Evolutionary conservation across 2,797 vertebrate species (phyloP).

Genomic region (Orestias chungarensis): DNA sequence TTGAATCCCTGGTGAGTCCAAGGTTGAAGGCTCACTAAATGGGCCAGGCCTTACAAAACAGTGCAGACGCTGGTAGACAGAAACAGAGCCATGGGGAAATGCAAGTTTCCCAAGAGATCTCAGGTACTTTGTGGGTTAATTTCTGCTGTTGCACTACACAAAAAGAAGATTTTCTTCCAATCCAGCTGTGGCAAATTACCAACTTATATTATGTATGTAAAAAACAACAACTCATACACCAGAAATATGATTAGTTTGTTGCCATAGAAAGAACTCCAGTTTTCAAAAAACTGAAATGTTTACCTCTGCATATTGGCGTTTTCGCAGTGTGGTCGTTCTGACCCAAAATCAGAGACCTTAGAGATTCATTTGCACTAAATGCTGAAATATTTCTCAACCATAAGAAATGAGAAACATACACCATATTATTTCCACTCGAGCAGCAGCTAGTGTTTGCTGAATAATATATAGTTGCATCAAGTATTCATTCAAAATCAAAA

Average conservation of each 20-base stretch:
- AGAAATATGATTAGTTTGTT: slow-evolving; percentile 74
- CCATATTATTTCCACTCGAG: slow-evolving; percentile 73
- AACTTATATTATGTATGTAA: slow-evolving; percentile 66
- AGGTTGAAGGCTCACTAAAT: slow-evolving; percentile 74
- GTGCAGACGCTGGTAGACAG: slow-evolving; percentile 62
- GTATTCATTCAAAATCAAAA: slow-evolving; percentile 75
- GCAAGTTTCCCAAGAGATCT: slow-evolving; percentile 65
- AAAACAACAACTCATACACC: slow-evolving; percentile 71
- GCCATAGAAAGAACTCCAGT: slow-evolving; percentile 66
- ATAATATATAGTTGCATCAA: slow-evolving; percentile 75
- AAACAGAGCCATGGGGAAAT: slow-evolving; percentile 59
- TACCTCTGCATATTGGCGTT: slow-evolving; percentile 62
- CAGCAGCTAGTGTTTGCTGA: slow-evolving; percentile 73
- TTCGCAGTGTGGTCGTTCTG: slow-evolving; percentile 45
- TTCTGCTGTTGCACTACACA: slow-evolving; percentile 56
- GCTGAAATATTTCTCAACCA: slow-evolving; percentile 71
- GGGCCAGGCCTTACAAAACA: slow-evolving; percentile 61
- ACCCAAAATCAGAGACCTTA: slow-evolving; percentile 54
- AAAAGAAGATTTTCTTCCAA: slow-evolving; percentile 52
- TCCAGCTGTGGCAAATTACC: slow-evolving; percentile 70
- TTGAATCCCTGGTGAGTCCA: slow-evolving; percentile 62
- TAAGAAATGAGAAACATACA: slow-evolving; percentile 72
- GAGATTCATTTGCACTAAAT: slow-evolving; percentile 60
- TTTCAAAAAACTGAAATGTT: slow-evolving; percentile 70
- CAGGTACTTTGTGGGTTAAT: slow-evolving; percentile 44